Percentiles rank a stretch among this genome's conserved stretches.
Evolutionary conservation across 2,888 invertebrate genomes (phyloP).

Genomic region (Smittia aterrima): DNA sequence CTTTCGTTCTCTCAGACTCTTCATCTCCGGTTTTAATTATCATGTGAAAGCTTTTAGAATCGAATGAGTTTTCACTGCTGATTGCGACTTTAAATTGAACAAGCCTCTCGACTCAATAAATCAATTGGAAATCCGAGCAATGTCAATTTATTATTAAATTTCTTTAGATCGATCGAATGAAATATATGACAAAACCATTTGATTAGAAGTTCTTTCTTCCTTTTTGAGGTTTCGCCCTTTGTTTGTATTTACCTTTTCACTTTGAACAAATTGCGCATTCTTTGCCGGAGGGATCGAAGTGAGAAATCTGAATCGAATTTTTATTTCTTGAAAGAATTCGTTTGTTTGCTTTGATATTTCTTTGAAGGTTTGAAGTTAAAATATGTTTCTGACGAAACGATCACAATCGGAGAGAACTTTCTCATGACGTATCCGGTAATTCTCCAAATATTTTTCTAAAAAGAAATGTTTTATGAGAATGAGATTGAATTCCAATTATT

Average conservation of each 20-base stretch:
- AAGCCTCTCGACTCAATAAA: background rate
- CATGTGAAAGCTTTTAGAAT: background rate
- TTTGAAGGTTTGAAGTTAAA: no score
- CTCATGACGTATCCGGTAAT: no score
- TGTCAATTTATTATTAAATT: background rate
- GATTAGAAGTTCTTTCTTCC: background rate
- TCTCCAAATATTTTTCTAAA: no score
- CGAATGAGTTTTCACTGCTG: background rate
- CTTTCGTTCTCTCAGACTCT: background rate
- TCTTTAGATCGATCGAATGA: background rate
- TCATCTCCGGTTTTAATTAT: constrained; percentile 1
- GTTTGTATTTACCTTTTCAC: background rate
- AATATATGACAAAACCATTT: background rate
- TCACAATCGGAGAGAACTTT: no score
- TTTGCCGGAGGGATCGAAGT: background rate
- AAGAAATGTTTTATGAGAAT: no score
- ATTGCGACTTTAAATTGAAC: background rate
- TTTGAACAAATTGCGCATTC: constrained; percentile 4
- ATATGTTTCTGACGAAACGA: no score
- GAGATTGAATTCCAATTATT: constrained; percentile 25
- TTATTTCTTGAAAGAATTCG: no score
- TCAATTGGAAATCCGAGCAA: background rate
- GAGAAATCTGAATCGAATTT: background rate
- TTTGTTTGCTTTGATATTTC: no score
- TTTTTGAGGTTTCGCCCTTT: background rate